These are phyloP conservation scores for Tiliacea citrago DNA, from an alignment of 2,888 invertebrate species.

Conservation along the genomic window DNA sequence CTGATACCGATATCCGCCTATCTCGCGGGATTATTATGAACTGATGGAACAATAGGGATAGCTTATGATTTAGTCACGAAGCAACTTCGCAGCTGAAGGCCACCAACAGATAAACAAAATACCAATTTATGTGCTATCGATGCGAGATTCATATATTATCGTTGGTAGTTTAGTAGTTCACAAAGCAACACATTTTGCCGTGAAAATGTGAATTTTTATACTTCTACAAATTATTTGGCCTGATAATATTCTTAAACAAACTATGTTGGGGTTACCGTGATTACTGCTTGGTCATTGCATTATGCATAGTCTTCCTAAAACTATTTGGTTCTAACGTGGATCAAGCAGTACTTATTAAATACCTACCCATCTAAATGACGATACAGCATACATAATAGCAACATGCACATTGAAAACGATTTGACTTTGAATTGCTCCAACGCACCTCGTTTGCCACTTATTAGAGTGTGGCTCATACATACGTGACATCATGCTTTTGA, in stretches of 20 bases:
- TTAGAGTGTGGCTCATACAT: constrained; percentile 47
- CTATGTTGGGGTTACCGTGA: background rate
- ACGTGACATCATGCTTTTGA: constrained; percentile 51
- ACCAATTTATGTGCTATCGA: constrained; percentile 29
- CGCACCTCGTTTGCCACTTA: constrained; percentile 54
- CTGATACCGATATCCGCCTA: constrained; percentile 65
- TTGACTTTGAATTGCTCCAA: constrained; percentile 55
- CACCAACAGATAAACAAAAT: constrained; percentile 50
- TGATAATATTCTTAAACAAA: constrained; percentile 1
- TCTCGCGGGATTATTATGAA: constrained; percentile 70
- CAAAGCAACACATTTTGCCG: background rate
- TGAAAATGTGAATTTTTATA: constrained; percentile 1
- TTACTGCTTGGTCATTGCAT: background rate
- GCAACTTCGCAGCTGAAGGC: constrained; percentile 56
- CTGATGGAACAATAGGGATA: constrained; percentile 64
- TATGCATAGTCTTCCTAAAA: background rate
- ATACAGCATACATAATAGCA: constrained; percentile 21
- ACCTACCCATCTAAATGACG: background rate
- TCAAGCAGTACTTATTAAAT: background rate
- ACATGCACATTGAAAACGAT: constrained; percentile 43
- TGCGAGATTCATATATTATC: constrained; percentile 20
- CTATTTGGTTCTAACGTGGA: background rate
- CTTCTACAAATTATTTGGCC: background rate
- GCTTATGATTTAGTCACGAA: constrained; percentile 74
- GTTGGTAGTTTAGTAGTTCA: constrained; percentile 2